These are phyloP conservation scores for Actenoides hombroni DNA, from an alignment of 2,113 vertebrate genomes.

Conservation along the genomic window DNA sequence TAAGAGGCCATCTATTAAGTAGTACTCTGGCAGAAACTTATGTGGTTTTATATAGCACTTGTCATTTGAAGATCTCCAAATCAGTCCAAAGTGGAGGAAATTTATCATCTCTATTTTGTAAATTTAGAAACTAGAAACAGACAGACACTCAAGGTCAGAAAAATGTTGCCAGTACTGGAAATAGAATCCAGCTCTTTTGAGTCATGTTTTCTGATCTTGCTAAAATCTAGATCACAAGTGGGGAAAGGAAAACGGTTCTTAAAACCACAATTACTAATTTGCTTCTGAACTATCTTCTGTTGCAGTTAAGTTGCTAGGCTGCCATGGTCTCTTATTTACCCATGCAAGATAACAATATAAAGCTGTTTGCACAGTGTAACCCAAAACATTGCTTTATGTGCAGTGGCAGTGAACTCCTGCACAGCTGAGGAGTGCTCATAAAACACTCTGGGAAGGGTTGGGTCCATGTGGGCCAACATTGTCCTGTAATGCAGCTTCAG, in stretches of 20 bases:
- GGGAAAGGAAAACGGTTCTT: not conserved
- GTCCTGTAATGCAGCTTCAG: not conserved
- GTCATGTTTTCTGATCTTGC: not conserved
- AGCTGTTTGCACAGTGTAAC: not conserved
- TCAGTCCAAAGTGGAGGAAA: constrained; percentile 25
- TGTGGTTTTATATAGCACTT: not conserved
- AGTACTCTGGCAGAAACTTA: not conserved
- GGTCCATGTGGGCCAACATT: accelerated
- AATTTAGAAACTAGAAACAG: constrained; percentile 21
- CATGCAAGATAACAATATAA: not conserved
- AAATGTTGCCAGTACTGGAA: constrained; percentile 7
- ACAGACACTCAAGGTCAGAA: not conserved
- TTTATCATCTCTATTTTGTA: constrained; percentile 24
- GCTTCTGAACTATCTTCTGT: not conserved
- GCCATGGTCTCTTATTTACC: not conserved
- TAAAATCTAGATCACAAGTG: not conserved
- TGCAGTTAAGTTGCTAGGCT: constrained; percentile 31
- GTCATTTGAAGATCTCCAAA: constrained; percentile 37
- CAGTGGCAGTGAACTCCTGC: not conserved
- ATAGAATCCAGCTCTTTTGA: not conserved
- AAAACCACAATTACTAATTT: not conserved
- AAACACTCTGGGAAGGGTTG: not conserved
- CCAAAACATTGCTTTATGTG: not conserved
- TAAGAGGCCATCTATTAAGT: constrained; percentile 4
- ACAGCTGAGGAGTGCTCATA: not conserved